A percentile compares a stretch with the other conserved stretches of the same genome.
Evolutionary conservation across 2,797 vertebrate species (phyloP).

Genomic region (Sitta carolinensis): DNA sequence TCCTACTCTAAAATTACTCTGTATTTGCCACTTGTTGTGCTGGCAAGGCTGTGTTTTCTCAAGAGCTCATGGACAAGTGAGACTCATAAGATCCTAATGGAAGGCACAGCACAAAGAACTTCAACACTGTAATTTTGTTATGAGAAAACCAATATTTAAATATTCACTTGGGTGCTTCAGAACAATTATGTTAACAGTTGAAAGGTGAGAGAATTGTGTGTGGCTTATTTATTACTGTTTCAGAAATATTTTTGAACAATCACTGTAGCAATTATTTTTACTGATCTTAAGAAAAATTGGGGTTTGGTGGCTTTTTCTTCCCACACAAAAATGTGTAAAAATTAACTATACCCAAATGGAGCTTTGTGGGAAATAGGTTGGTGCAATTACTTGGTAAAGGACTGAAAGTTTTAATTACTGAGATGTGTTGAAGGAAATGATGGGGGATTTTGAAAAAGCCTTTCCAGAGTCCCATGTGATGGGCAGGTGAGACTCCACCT

Average conservation of each 20-base stretch:
- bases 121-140: background rate
- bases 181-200: background rate
- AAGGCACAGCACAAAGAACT: background rate
- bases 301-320: conserved; percentile 75
- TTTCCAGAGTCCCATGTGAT: conserved; percentile 85
- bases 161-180: background rate
- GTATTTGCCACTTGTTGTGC: background rate
- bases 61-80: background rate
- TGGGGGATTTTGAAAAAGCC: conserved; percentile 80
- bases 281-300: background rate
- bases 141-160: background rate
- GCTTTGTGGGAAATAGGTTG: conserved; percentile 87
- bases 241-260: conserved; percentile 48
- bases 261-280: conserved; percentile 1
- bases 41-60: background rate
- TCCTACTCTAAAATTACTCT: background rate
- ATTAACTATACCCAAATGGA: conserved; percentile 84
- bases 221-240: conserved; percentile 46
- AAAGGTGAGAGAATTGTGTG: background rate
- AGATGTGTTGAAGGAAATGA: conserved; percentile 80
- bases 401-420: conserved; percentile 86
- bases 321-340: conserved; percentile 82
- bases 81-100: background rate
- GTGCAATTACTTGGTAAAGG: conserved; percentile 82
- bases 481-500: conserved; percentile 79